Percentiles rank a stretch among this genome's conserved stretches.
Evolutionary conservation across 2,888 invertebrate species (phyloP).

Genomic region (Holacanthella duospinosa): DNA sequence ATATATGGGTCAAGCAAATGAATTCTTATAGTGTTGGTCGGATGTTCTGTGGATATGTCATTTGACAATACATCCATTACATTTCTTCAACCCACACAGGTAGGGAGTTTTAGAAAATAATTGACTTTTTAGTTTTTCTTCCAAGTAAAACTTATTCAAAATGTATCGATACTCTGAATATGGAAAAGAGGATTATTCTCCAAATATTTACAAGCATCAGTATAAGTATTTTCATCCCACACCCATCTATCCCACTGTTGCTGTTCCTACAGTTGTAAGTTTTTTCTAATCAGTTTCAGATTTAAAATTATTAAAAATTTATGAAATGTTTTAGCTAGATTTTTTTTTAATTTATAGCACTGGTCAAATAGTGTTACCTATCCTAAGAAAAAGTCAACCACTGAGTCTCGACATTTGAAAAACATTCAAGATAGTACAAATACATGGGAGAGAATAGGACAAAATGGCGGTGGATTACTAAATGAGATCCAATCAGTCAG

Average conservation of each 20-base stretch:
- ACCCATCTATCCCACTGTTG: background rate
- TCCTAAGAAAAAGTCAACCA: background rate
- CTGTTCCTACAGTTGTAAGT: background rate
- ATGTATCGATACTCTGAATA: background rate
- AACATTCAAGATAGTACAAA: background rate
- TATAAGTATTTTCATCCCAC: background rate
- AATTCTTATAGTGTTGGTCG: no score
- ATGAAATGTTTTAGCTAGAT: no score
- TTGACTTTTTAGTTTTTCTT: background rate
- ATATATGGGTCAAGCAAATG: background rate
- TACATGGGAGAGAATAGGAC: slow-evolving; percentile 28
- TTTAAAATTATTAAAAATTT: background rate
- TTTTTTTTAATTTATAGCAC: background rate
- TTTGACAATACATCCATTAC: background rate
- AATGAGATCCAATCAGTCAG: slow-evolving; percentile 20
- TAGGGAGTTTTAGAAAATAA: background rate
- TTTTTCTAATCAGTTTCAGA: background rate
- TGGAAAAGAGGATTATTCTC: background rate
- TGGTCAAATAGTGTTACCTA: background rate
- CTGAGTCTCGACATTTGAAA: background rate
- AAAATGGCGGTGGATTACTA: slow-evolving; percentile 15
- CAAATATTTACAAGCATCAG: background rate
- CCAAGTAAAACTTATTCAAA: background rate
- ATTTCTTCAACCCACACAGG: background rate
- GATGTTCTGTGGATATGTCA: no score